Conservation (phyloP, 2,797 vertebrate genomes). For the Rhinophrynus dorsalis region DNA sequence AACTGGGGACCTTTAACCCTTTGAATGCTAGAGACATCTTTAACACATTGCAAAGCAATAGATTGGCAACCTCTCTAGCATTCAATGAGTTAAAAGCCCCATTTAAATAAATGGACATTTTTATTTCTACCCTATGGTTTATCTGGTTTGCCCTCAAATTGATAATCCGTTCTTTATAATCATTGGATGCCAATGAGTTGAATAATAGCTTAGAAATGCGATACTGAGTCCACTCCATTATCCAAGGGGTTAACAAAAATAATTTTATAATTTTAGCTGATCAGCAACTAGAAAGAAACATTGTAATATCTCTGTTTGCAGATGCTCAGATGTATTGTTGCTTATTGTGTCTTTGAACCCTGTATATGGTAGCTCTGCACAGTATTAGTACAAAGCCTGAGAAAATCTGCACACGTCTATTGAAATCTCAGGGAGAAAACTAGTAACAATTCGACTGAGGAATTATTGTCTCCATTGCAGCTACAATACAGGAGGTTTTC, state of each 20-base stretch:
- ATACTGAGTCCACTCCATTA: too few relatives aligned
- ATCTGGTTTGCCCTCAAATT: too few relatives aligned
- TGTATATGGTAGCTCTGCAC: not conserved
- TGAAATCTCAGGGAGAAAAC: slow-evolving; percentile 16
- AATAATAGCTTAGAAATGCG: too few relatives aligned
- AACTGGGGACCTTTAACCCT: too few relatives aligned
- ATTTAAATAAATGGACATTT: too few relatives aligned
- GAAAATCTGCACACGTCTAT: slow-evolving; percentile 6
- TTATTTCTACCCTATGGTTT: too few relatives aligned
- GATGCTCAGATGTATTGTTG: not conserved
- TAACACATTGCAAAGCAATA: too few relatives aligned
- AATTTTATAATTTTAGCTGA: not conserved
- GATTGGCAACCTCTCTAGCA: too few relatives aligned
- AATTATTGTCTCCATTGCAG: slow-evolving; percentile 18
- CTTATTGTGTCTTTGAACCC: slow-evolving; percentile 9
- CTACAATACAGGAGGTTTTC: slow-evolving; percentile 22
- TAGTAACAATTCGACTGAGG: slow-evolving; percentile 18
- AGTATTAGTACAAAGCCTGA: slow-evolving; percentile 1
- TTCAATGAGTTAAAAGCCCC: too few relatives aligned
- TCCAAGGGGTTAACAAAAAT: not conserved
- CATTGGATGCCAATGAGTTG: too few relatives aligned
- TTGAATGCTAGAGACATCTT: too few relatives aligned
- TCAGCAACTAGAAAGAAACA: not conserved
- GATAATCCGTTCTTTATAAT: too few relatives aligned
- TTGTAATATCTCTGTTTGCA: slow-evolving; percentile 6